Base-by-base conservation (phyloP, 2,797 vertebrate genomes). In the Enteromius trimaculatus region DNA sequence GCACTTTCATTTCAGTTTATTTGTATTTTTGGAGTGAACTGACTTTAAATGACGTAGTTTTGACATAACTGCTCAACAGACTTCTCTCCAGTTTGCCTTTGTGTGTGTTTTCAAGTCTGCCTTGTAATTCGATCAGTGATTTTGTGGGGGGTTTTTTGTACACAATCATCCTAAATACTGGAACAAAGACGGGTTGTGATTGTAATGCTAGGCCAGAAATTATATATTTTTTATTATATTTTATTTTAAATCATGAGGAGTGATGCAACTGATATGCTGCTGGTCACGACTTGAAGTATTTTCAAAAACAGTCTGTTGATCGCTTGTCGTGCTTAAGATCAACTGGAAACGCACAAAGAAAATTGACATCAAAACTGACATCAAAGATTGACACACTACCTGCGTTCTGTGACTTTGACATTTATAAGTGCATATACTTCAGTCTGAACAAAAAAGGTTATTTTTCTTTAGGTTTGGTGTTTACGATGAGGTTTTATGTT, bases 11-110 rank as follows among this genome's bases (percentile, higher is more conserved):
- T 79, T 58, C 4, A 42, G 21, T 69, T 79, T 31, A 11, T 79
- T 10, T 55, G 42, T 44, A 13, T 21, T 53, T 53, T 21, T 47
- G 66, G 37, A 42, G 42, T 81, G 42, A 81, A 64, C 21, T 23
- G 55, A 70, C 3, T 13, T 23, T 55, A 21, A 42, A 39, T 14
- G n/a, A 49, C 6, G 31, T 29, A 1, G 11, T 7, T 47, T 29
- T 62, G 42, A 42, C 29, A 23, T 76, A 21, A 60, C 39, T 6
- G 37, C 26, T 71, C 2, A 6, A 72, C 21, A 10, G 23, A 26
- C 66, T 70, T 62, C 17, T 21, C 51, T 71, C 10, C 9, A n/a
- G 19, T 90, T 81, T 87, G 81, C 79, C 81, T 90, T 87, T 26
- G 71, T 90, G 64, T 80, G n/a, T 84, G 86, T 80, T 85, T 37